Evolutionary conservation across 2,113 vertebrate species (phyloP), one percentile per base, ranked within the genome.

Genomic region (Poecile atricapillus): DNA sequence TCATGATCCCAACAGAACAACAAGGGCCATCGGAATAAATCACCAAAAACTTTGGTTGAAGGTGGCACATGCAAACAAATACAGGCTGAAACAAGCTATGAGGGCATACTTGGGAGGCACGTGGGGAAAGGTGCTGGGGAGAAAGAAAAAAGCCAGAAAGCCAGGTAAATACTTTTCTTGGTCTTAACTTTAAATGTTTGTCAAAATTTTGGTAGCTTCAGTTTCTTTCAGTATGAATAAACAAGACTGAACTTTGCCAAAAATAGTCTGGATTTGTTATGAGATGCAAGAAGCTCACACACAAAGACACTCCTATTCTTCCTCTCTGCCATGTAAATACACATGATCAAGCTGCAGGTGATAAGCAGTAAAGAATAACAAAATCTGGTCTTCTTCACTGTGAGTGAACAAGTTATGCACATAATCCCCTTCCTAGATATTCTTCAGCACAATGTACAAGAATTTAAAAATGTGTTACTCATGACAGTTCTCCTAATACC

Each of bases 401-500:
- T 1, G 5, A 90, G 44, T 30, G 68, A 89, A 79, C 49, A 88
- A 82, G 33, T 62, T 73, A 33, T 63, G 53, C 37, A 43, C 56
- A 65, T 71, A 96, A 94, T 92, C 80, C 60, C 52, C 70, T 77
- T 70, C 49, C 83, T 16, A 81, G 56, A 87, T 88, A 80, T 46
- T 87, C 47, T 49, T 69, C n/a, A 90, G 76, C 65, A 87, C 63
- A 49, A 59, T 60, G 37, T 67, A 49, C 16, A 89, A 73, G 80
- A 58, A 75, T 60, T 78, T 84, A 11, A 81, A 90, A 95, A 87
- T 44, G 82, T 81, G 81, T 93, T 11, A n/a, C 75, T 67, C 78
- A 30, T 59, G 84, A 84, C 0, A 5, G n/a, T 90, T 85, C 85
- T 88, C 41, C 78, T 94, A 97, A 96, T 89, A 83, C 65, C 81